Percentiles rank a stretch among this genome's conserved stretches.
Evolutionary conservation across 2,113 vertebrate species (phyloP).

Genomic region (Psilopsiagon aymara): DNA sequence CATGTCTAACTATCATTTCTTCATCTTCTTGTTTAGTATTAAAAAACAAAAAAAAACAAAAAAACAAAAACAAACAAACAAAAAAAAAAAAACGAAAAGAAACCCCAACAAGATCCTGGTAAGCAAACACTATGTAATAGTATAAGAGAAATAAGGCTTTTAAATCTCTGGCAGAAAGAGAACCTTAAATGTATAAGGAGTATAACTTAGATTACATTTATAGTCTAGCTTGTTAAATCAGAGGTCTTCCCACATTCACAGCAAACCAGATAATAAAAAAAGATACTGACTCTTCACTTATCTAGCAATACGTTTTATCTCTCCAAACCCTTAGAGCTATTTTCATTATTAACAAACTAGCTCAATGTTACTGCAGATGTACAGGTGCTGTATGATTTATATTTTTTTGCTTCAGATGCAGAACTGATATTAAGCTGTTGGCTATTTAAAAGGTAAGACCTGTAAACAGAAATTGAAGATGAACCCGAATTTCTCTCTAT

Average conservation of each 20-base stretch:
- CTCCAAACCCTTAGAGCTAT: neutral
- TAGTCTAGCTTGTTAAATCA: neutral
- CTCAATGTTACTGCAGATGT: neutral
- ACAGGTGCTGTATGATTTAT: neutral
- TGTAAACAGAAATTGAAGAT: neutral
- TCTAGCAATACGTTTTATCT: neutral
- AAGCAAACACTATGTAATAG: neutral
- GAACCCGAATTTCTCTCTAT: neutral
- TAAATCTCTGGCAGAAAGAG: neutral
- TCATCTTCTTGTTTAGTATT: neutral
- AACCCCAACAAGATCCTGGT: rapidly evolving
- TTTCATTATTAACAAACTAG: constrained; percentile 19
- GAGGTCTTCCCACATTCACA: neutral
- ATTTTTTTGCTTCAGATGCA: neutral
- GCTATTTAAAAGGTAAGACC: neutral
- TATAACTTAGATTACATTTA: neutral
- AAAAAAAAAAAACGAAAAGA: neutral
- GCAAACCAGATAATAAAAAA: neutral
- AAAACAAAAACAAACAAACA: too few species aligned
- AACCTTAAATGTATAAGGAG: neutral
- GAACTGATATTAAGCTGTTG: neutral
- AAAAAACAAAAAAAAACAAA: neutral
- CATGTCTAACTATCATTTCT: neutral
- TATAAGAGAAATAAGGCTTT: neutral
- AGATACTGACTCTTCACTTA: constrained; percentile 4